Evolutionary conservation across 2,113 vertebrate genomes (phyloP).

Genomic region (Bos javanicus): DNA sequence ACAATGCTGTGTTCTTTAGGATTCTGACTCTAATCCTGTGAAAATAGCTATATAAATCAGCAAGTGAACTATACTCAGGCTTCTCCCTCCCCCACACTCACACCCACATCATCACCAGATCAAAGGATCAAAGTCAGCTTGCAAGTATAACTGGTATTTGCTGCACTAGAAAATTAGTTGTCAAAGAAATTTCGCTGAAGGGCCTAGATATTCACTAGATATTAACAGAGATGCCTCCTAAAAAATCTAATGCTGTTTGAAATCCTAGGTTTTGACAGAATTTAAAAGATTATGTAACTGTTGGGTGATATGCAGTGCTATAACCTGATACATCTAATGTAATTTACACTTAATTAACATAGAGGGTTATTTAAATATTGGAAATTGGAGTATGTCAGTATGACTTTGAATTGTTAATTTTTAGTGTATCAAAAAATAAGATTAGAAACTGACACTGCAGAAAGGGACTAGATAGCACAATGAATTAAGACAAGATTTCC

Average conservation of each 20-base stretch:
- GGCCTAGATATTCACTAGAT: constrained; percentile 30
- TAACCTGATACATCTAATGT: constrained; percentile 22
- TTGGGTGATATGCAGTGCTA: background rate
- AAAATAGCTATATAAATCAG: constrained; percentile 61
- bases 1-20: constrained; percentile 45
- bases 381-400: background rate
- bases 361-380: constrained; percentile 46
- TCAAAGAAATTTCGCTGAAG: constrained; percentile 52
- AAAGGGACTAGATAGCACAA: constrained; percentile 28
- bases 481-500: constrained; percentile 53
- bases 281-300: constrained; percentile 47
- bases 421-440: constrained; percentile 34
- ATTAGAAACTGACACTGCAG: constrained; percentile 8
- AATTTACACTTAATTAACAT: constrained; percentile 58
- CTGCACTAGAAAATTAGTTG: constrained; percentile 46
- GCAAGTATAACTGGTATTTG: constrained; percentile 35
- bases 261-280: constrained; percentile 53
- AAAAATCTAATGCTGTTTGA: background rate
- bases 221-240: constrained; percentile 42
- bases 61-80: constrained; percentile 61
- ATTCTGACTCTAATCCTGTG: constrained; percentile 59
- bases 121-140: constrained; percentile 55
- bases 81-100: constrained; percentile 13
- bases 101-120: constrained; percentile 45
- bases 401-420: constrained; percentile 47